Base-by-base conservation (phyloP, 2,113 vertebrate genomes). In the Bufo gargarizans region DNA sequence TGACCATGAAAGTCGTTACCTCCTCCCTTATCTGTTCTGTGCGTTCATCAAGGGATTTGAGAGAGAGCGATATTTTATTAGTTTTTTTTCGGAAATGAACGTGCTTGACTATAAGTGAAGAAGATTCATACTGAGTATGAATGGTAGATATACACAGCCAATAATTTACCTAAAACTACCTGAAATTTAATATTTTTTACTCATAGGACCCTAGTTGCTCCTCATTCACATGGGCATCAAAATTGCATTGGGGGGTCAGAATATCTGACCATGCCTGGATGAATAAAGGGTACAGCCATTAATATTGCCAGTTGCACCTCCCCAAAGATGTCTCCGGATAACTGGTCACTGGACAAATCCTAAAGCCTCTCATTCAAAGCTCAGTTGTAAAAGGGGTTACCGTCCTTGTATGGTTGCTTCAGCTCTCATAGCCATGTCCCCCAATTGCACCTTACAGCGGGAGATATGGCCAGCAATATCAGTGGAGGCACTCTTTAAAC, bases 1-100 rank as follows among this genome's bases (percentile, higher is more conserved):
- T 43, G 47, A 49, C 76, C 86, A 82, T 82, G 79, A 82, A 88
- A 82, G 67, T 82, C 65, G 49, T 59, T 20, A n/a, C 80, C 79
- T 65, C 67, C 77, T 82, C 20, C 45, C n/a, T 63, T 72, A 81
- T 58, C 79, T 82, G 13, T 63, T 74, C 56, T 76, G 53, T 33
- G 61, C 14, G 43, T 58, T n/a, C 19, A 63, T 88, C 79, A 63
- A 63, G 80, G 67, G 69, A 83, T 65, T 58, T 43, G 50, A 82
- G 65, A 45, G 65, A 45, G 11, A 69, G 49, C 58, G 22, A 72
- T 47, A 49, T 9, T 71, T 49, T 45, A 71, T 55, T 81, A 33
- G 33, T 56, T 76, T 86, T 79, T 22, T 61, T 61, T 47, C 17
- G 5, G 3, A 5, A n/a, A 33, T 58, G 20, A 20, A 45, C 33